Evolutionary conservation across 2,797 vertebrate genomes (phyloP).

Genomic region (Hirundo rustica): DNA sequence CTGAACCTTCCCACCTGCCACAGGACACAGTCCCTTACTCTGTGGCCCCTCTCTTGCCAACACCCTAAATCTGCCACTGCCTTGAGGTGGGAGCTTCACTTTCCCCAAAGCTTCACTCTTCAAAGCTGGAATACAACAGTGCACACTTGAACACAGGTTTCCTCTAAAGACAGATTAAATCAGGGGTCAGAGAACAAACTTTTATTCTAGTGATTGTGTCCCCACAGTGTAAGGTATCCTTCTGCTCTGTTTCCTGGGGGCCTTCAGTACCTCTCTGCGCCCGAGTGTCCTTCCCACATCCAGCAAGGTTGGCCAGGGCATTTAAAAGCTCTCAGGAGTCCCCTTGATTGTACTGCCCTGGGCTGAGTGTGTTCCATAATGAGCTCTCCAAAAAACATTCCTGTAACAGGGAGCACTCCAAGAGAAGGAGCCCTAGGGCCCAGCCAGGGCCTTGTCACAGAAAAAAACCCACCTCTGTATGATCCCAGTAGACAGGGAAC

Average conservation of each 20-base stretch:
- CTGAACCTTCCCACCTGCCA: not conserved
- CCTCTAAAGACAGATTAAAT: not conserved
- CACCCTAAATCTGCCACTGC: not conserved
- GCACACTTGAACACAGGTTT: not conserved
- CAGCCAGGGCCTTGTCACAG: not conserved
- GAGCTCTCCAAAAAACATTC: not conserved
- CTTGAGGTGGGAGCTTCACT: not conserved
- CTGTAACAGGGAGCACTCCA: not conserved
- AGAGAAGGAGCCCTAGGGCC: not conserved
- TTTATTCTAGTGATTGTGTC: not conserved
- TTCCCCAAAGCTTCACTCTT: not conserved
- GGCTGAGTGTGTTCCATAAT: not conserved
- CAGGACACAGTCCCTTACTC: not conserved
- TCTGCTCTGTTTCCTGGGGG: not conserved
- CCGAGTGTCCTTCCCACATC: accelerated
- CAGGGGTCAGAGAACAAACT: not conserved
- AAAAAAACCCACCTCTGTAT: not conserved
- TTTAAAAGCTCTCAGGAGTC: not conserved
- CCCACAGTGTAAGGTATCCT: not conserved
- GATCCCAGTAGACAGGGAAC: not conserved
- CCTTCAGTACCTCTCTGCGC: not conserved
- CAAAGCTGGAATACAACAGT: not conserved
- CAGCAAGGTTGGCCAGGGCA: not conserved
- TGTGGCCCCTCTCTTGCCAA: not conserved
- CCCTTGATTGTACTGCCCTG: not conserved